Evolutionary conservation across 1,140 invertebrate species (phyloP).

Genomic region (Nomia melanderi): DNA sequence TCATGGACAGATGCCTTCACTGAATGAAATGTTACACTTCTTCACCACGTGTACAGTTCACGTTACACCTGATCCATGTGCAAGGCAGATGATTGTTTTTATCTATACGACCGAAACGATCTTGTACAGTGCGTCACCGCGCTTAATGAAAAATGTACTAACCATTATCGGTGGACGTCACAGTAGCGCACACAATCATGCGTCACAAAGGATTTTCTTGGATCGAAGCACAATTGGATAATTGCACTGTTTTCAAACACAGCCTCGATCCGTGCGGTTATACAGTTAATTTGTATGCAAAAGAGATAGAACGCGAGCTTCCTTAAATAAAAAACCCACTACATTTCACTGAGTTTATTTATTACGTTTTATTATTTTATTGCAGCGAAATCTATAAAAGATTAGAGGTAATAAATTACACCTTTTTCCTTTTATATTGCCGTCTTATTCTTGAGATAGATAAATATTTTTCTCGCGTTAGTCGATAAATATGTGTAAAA

Average conservation of each 20-base stretch:
- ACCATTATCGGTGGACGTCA: background rate
- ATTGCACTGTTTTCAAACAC: background rate
- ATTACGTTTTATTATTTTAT: background rate
- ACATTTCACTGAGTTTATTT: background rate
- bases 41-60: background rate
- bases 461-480: background rate
- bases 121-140: background rate
- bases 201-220: conserved; percentile 6
- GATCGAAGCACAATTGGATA: background rate
- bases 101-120: conserved; percentile 3
- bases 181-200: background rate
- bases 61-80: conserved; percentile 13
- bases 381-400: background rate
- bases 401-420: background rate
- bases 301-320: background rate
- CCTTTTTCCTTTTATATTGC: background rate
- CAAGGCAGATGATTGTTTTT: background rate
- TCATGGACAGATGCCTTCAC: no score
- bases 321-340: no score
- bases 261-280: no score
- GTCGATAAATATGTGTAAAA: background rate
- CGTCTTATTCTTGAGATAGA: background rate
- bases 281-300: background rate
- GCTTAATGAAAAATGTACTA: background rate
- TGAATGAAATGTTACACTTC: background rate